Evolutionary conservation across 1,140 invertebrate species (phyloP), one percentile per base, ranked within the genome.

Genomic region (Pseudoatta argentina): DNA sequence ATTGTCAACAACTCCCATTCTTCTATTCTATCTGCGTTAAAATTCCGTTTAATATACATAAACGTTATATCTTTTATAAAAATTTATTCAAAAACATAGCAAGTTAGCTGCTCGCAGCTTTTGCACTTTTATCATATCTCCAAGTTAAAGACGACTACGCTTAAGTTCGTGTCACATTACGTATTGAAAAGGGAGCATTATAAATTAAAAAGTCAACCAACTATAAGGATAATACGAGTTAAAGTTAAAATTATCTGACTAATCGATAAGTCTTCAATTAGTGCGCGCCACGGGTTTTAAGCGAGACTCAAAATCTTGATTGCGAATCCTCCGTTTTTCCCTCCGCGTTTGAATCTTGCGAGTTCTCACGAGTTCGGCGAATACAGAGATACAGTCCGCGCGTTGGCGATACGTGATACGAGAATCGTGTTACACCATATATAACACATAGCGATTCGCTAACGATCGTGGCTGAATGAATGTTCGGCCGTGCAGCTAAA

Each of bases 401-500:
- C 27, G 51, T 79, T 81, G 81, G 30, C 66, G 27, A 59, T 87
- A 81, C 67, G 76, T 67, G 76, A 87, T 76, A 73, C 59, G 69
- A 64, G 86, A 88, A 87, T 88, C 67, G 66, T 34, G 57, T 87
- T 87, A 81, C 67, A 21, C 75, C 51, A 44, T 87, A 55, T 71
- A 55, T 71, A 82, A 87, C 77, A 75, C 85, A 18, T 67, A 27
- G 55, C 16, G 8, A 53, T 2, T 69, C 39, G 86, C 34, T 88
- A 88, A 88, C 78, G 86, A 88, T 87, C 87, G 55, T 72, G 71
- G 30, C 63, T 87, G 82, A 88, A 88, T 48, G 64, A 83, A 24
- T 16, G 21, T 64, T 48, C 39, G 59, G 24, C 21, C 81, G 66
- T 63, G 57, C 51, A 76, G 82, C 86, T 85, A 71, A 87, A 88